Evolutionary conservation across 2,888 invertebrate species (phyloP).

Genomic region (Tetanocera ferruginea): DNA sequence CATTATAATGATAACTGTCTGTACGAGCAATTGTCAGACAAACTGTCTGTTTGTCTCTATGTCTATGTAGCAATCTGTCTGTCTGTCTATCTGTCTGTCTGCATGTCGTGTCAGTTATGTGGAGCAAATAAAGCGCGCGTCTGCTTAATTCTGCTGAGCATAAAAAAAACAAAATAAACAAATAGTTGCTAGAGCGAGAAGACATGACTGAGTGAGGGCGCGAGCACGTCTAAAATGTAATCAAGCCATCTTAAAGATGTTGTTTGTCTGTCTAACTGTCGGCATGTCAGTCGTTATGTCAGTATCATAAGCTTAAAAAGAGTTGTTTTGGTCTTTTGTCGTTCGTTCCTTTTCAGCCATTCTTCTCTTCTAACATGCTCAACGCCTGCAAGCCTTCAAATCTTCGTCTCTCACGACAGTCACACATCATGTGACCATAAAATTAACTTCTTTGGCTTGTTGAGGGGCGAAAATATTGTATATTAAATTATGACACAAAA

Average conservation of each 20-base stretch:
- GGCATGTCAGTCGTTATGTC: background rate
- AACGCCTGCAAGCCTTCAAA: no score
- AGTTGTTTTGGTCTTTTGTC: background rate
- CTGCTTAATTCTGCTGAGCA: no score
- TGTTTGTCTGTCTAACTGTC: background rate
- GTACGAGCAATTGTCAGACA: background rate
- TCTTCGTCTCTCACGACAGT: background rate
- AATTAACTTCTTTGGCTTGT: background rate
- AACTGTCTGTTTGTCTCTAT: background rate
- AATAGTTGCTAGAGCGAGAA: background rate
- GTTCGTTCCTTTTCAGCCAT: background rate
- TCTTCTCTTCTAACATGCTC: no score
- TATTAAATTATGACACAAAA: background rate
- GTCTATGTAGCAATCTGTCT: no score
- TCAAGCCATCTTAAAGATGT: conserved; percentile 5
- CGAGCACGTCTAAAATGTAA: background rate
- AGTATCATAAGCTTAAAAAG: background rate
- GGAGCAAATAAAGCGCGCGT: no score
- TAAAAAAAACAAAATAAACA: no score
- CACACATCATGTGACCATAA: conserved; percentile 12
- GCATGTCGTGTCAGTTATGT: background rate
- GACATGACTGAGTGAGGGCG: background rate
- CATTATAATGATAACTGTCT: background rate
- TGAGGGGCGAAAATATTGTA: background rate
- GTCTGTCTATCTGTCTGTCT: background rate